phyloP scores from a whole-genome alignment of 2,797 vertebrate genomes.

The Synaphobranchus kaupii region DNA sequence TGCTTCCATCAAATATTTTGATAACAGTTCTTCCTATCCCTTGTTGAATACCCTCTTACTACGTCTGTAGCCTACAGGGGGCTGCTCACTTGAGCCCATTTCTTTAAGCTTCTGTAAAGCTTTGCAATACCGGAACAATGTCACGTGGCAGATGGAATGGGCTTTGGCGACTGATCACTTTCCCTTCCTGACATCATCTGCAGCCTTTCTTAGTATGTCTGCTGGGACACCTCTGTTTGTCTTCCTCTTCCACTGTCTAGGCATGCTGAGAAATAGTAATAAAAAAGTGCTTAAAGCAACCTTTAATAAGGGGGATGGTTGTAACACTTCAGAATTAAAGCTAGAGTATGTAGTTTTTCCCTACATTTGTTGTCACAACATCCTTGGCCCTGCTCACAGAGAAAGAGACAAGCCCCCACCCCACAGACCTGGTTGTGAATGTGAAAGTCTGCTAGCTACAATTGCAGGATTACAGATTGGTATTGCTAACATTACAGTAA shows the following conservation, averaged over 20 bases:
- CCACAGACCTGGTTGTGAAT: too few relatives aligned
- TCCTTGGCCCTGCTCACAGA: too few relatives aligned
- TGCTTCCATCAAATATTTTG: slow-evolving; percentile 26
- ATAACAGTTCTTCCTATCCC: slow-evolving; percentile 29
- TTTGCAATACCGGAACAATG: slow-evolving; percentile 31
- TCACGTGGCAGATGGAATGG: slow-evolving; percentile 22
- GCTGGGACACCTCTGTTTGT: slow-evolving; percentile 23
- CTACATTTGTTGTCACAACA: too few relatives aligned
- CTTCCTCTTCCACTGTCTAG: background rate
- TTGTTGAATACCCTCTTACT: slow-evolving; percentile 28
- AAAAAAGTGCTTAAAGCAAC: slow-evolving; percentile 16
- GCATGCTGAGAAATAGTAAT: background rate
- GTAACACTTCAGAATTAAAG: slow-evolving; percentile 5
- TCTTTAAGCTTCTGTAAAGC: slow-evolving; percentile 28
- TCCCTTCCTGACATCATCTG: slow-evolving; percentile 26
- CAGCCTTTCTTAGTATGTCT: slow-evolving; percentile 16
- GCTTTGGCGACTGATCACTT: slow-evolving; percentile 29
- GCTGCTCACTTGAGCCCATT: slow-evolving; percentile 23
- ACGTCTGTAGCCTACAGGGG: slow-evolving; percentile 32
- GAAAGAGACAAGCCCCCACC: too few relatives aligned
- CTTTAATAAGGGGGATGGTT: slow-evolving; percentile 23
- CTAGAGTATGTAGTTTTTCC: too few relatives aligned
- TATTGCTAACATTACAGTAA: too few relatives aligned
- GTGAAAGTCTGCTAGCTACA: too few relatives aligned
- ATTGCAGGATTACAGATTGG: too few relatives aligned